phyloP scores from a whole-genome alignment of 1,140 invertebrate species.

The Amyelois transitella region DNA sequence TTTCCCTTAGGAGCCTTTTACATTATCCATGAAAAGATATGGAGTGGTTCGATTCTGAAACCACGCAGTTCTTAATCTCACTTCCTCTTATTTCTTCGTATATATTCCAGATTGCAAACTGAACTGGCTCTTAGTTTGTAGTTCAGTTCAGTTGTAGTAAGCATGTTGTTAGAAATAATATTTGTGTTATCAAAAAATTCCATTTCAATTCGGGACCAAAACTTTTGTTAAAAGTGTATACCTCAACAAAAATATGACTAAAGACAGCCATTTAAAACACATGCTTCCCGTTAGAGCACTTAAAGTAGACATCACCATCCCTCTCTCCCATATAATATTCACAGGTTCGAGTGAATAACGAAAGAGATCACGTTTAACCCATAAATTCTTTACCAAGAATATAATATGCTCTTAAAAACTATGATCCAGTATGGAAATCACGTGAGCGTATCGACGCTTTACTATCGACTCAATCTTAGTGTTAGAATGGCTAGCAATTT shows the following conservation, averaged over 20 bases:
- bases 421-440: conserved; percentile 1
- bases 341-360: conserved; percentile 2
- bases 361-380: background rate
- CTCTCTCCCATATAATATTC: conserved; percentile 3
- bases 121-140: no score
- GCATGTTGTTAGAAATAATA: no score
- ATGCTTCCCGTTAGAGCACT: background rate
- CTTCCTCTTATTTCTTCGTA: no score
- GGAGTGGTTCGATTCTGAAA: no score
- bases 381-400: conserved; percentile 1
- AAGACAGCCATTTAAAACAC: background rate
- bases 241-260: background rate
- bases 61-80: no score
- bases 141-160: no score
- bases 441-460: background rate
- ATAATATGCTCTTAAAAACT: background rate
- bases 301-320: background rate
- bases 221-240: no score
- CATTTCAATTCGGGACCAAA: no score
- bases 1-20: no score
- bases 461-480: background rate
- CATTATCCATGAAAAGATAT: no score
- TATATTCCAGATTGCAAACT: no score
- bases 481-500: background rate
- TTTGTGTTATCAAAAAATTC: no score